Base-by-base conservation (phyloP, 2,888 invertebrate genomes). In the Pristionchus fissidentatus region DNA sequence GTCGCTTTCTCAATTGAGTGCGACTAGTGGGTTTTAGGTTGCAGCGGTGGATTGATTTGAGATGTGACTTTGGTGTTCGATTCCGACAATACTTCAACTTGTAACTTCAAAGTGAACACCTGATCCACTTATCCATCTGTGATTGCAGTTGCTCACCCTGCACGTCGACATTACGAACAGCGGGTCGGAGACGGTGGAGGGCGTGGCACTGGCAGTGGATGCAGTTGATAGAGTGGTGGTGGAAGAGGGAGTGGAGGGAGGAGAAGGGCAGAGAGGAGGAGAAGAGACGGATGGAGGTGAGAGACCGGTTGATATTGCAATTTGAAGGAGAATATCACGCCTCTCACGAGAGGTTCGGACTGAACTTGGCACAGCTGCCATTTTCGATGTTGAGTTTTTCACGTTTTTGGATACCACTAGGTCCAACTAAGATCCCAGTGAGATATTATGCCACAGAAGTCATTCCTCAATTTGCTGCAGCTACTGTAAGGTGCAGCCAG, bases 201-300 rank as follows among this genome's bases (percentile, higher is more conserved):
- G 85, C 4, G 75, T 88, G 62, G 75, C 84, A 43, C 38, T 89
- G 57, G 86, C 87, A 4, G 88, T 88, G 26, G 87, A 89, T 84
- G 87, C 85, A 4, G 84, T 86, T 26, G 88, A 89, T 55, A 60
- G 86, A 19, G 86, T 87, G 41, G 19, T 38, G 32, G 62, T 85
- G 15, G 35, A 46, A 41, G 79, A 83, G 57, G 82, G 73, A 26
- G 62, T 26, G 29, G 29, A 70, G 73, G 2, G 73, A 46, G 46
- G 73, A 46, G 46, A 29, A 46, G 73, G 62, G 32, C n/a, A 32
- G 62, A 13, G 13, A 55, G 55, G 55, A 55, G 55, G 55, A 55
- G 66, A 38, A n/a, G n/a, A n/a, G n/a, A 66, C 66, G 35, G 38
- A 38, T 15, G 66, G 1, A 3, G 29, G 15, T 1, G 62, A 29